Evolutionary conservation across 2,797 vertebrate genomes (phyloP), one percentile per base, ranked within the genome.

Genomic region (Synanceia verrucosa): DNA sequence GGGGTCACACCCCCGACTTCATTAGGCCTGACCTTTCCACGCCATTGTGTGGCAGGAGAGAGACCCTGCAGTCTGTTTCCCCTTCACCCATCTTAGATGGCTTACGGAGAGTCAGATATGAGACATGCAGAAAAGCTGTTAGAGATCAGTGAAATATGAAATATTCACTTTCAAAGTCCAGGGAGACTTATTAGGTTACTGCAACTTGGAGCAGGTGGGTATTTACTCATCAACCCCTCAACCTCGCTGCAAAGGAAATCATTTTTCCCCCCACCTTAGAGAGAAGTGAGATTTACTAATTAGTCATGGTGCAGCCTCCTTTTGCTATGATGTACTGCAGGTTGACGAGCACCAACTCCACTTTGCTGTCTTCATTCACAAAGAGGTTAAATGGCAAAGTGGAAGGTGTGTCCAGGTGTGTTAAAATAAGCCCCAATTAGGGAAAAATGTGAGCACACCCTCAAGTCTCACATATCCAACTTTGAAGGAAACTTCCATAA

Each of bases 21-120:
- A 85, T 96, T 95, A 94, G 94, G 94, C 94, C 95, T 97, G 96
- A 97, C 93, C 93, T 94, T 93, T 94, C 85, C 90, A 84, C 88
- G 71, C 91, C 89, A 90, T 92, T 92, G 92, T 93, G 89, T 78
- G 86, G 89, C 81, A 88, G 88, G 74, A 89, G 76, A 85, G 86
- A 88, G 84, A 91, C 78, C 89, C 84, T 83, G 83, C 85, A 83
- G 89, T 90, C 82, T 83, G 83, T 83, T 85, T 81, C 78, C 80
- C 55, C 44, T 79, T 85, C 65, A 70, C 67, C 79, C 79, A 83
- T 84, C 86, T 89, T 56, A 84, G 69, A 73, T 68, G 88, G 82
- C 89, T 91, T 86, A 76, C 33, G 14, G 77, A 62, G 75, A 89
- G 77, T 83, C 88, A 63, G 85, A 86, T 89, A 86, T 83, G 84